Percentiles rank a stretch among this genome's conserved stretches.
phyloP scores from a whole-genome alignment of 2,888 invertebrate genomes.

The Ophion ventricosus region DNA sequence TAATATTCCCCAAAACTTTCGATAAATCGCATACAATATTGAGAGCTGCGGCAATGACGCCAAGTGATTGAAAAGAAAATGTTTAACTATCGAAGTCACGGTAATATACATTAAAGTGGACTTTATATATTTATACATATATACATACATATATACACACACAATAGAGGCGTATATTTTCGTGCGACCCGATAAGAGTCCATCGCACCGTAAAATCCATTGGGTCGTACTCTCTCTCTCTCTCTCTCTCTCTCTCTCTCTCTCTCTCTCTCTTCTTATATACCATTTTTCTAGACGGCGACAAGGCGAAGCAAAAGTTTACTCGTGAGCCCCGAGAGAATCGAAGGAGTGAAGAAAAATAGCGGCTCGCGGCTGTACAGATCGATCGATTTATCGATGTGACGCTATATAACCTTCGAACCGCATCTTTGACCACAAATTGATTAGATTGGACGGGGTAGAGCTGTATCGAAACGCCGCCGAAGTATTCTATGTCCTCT shows the following conservation, averaged over 20 bases:
- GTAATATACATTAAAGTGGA: too few relatives aligned
- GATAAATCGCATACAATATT: too few relatives aligned
- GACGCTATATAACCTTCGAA: constrained; percentile 25
- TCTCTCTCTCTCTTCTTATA: too few relatives aligned
- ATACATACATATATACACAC: background rate
- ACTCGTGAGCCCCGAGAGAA: constrained; percentile 9
- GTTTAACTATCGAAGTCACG: too few relatives aligned
- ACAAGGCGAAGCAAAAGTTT: constrained; percentile 29
- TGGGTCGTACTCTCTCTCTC: constrained; percentile 2
- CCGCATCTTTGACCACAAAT: constrained; percentile 35
- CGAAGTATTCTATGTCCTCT: constrained; percentile 29
- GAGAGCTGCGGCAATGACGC: too few relatives aligned
- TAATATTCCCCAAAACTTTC: too few relatives aligned
- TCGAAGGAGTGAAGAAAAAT: constrained; percentile 24
- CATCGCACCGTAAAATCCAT: constrained; percentile 18
- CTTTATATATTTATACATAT: too few relatives aligned
- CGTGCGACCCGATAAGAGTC: constrained; percentile 12
- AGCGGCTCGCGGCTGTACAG: constrained; percentile 5
- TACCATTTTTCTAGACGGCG: too few relatives aligned
- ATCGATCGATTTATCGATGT: constrained; percentile 53
- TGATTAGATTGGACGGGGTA: constrained; percentile 53
- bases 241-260: background rate
- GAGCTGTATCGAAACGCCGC: constrained; percentile 26
- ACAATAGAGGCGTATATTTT: background rate
- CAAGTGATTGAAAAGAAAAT: too few relatives aligned